phyloP scores from a whole-genome alignment of 2,113 vertebrate species.

The Stictonetta naevosa region DNA sequence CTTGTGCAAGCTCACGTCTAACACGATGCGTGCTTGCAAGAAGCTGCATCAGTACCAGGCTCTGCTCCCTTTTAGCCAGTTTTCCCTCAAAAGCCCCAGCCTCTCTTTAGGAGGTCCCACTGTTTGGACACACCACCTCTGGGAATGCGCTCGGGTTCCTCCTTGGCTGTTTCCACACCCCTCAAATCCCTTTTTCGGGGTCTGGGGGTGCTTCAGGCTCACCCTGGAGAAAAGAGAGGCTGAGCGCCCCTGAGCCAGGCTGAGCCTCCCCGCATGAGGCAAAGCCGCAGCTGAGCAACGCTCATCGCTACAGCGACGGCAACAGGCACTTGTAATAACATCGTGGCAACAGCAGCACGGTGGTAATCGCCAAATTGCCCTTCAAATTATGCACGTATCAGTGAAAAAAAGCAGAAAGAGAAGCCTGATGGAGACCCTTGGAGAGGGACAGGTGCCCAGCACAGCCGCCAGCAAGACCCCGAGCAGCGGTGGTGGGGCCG shows the following conservation, averaged over 20 bases:
- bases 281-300: not conserved
- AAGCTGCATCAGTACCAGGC: not conserved
- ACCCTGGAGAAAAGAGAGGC: not conserved
- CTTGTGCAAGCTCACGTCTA: not conserved
- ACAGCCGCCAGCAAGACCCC: not conserved
- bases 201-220: not conserved
- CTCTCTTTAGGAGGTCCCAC: not conserved
- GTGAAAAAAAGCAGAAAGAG: not conserved
- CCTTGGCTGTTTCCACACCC: not conserved
- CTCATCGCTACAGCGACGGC: not conserved
- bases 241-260: not conserved
- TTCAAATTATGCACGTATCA: not conserved
- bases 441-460: not conserved
- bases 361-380: not conserved
- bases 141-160: not conserved
- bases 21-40: fast-evolving
- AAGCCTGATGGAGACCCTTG: not conserved
- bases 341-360: not conserved
- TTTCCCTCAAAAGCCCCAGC: not conserved
- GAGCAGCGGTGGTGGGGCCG: not conserved
- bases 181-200: not conserved
- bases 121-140: not conserved
- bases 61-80: not conserved
- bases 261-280: not conserved
- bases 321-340: not conserved